Percentiles rank a stretch among this genome's conserved stretches.
Evolutionary conservation across 2,113 vertebrate genomes (phyloP).

Genomic region (Nothocercus nigrocapillus): DNA sequence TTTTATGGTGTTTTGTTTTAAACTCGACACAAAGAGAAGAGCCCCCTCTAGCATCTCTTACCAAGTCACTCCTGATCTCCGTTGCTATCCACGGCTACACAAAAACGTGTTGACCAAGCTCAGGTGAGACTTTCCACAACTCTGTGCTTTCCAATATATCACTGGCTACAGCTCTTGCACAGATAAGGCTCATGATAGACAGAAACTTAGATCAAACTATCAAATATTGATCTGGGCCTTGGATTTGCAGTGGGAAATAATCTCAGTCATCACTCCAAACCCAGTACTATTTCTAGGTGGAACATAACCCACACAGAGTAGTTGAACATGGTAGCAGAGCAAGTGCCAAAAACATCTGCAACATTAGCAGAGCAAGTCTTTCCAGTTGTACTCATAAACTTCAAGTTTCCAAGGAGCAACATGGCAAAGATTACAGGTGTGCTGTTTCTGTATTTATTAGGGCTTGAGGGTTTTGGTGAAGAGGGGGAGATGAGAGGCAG

Average conservation of each 20-base stretch:
- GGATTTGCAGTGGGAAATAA: neutral
- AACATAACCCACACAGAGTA: neutral
- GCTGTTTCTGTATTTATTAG: neutral
- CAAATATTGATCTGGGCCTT: neutral
- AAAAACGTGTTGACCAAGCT: neutral
- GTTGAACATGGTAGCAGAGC: neutral
- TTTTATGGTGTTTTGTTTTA: neutral
- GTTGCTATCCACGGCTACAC: neutral
- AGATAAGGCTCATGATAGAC: neutral
- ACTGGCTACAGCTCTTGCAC: neutral
- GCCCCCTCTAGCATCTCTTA: neutral
- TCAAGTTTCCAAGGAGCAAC: too few relatives aligned
- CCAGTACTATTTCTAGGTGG: neutral
- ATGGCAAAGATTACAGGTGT: neutral
- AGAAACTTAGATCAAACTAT: neutral
- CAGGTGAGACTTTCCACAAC: neutral
- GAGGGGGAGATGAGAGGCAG: neutral
- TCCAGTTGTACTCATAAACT: neutral
- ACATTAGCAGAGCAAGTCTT: neutral
- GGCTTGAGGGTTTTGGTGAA: neutral
- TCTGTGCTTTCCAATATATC: neutral
- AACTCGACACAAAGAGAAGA: neutral
- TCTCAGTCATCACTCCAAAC: neutral
- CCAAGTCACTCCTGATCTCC: neutral
- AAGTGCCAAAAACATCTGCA: neutral